Evolutionary conservation across 2,888 invertebrate species (phyloP), one percentile per base, ranked within the genome.

Genomic region (Ichneumoninae sp.): DNA sequence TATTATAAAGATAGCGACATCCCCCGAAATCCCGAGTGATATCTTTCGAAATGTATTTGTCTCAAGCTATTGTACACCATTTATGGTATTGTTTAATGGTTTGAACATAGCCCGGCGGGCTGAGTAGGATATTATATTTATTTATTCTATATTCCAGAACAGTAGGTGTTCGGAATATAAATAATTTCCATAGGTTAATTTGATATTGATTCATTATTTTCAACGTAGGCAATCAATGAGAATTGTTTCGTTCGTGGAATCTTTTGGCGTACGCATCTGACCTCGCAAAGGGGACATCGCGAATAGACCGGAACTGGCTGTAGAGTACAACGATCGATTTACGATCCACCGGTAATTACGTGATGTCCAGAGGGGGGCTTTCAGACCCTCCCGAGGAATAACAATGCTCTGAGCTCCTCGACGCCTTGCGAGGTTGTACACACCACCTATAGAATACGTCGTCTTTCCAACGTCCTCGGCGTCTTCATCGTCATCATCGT

Each of bases 321-420:
- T 13, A 19, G 80, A 79, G 68, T 77, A 83, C 83, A 84, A 86
- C 82, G 88, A 81, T 87, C 83, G 86, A 86, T 88, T 89, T 88
- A 86, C 82, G 87, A 86, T 82, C 86, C 81, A 78, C 74, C 83
- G 85, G 68, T 86, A 86, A 89, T 87, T 88, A 88, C 82, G 83
- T 83, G 82, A 77, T 80, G 80, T 54, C 72, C 60, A 44, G 77
- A 60, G 68, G 68, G 62, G 69, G 47, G 78, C 75, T 76, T 78
- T 78, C 40, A 60, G 79, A 75, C 60, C 77, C 52, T 80, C 65
- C 16, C 19, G 50, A 66, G 83, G 82, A 82, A 86, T 87, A 82
- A 86, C 83, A 86, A 86, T 87, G 75, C 26, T 54, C 44, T 16
- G 80, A 52, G 57, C 40, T 72, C 71, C 69, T 75, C 54, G 83